These are phyloP conservation scores for Mastomys coucha DNA, from an alignment of 2,113 vertebrate genomes.

Conservation along the genomic window DNA sequence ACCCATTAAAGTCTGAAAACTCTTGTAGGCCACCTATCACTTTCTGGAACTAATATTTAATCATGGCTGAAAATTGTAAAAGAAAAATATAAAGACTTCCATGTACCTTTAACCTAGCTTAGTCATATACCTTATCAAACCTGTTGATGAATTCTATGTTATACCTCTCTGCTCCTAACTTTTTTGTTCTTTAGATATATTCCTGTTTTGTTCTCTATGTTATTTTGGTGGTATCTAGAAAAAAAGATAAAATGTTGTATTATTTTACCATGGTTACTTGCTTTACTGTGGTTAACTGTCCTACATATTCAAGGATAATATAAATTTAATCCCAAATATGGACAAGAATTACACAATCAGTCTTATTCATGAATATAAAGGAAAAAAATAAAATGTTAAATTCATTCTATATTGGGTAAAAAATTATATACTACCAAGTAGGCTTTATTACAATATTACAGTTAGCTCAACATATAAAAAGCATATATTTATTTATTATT, in stretches of 20 bases:
- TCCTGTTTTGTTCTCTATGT: not conserved
- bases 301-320: not conserved
- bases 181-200: not conserved
- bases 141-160: not conserved
- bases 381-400: not conserved
- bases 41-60: not conserved
- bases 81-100: not conserved
- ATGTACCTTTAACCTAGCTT: not conserved
- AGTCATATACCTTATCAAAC: not conserved
- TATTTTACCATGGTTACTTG: not conserved
- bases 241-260: not conserved
- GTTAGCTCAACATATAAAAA: not conserved
- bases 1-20: too few relatives aligned
- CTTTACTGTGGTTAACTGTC: not conserved
- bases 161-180: not conserved
- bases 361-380: not conserved
- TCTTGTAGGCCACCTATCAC: not conserved
- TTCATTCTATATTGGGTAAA: not conserved
- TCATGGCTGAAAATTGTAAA: not conserved
- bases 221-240: not conserved
- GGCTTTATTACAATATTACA: not conserved
- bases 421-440: not conserved
- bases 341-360: not conserved
- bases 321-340: not conserved
- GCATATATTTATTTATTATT: not conserved